Base-by-base conservation (phyloP, 2,888 invertebrate genomes). In the Oxycera nigricornis region DNA sequence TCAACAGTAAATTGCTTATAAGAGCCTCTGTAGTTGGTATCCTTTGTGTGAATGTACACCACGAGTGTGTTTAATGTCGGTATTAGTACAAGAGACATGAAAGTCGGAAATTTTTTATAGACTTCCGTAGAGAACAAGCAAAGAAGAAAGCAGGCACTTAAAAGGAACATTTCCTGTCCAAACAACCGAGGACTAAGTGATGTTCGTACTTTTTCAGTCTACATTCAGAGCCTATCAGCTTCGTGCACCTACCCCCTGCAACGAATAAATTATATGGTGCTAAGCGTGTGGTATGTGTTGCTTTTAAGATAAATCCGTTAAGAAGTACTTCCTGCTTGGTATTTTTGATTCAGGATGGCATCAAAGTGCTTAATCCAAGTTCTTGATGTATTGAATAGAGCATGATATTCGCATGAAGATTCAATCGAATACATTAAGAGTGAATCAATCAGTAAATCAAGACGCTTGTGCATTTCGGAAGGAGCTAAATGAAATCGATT, bases 131-230 rank as follows among this genome's bases (percentile, higher is more conserved):
- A 46, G 30, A 68, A 65, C 39, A 39, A 35, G 65, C 24, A 65
- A 65, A 75, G 68, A 73, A 65, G 73, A 74, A 76, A 62, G 72
- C 55, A 76, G 74, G 74, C 73, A 76, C 76, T 76, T 76, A 76
- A 74, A 76, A 62, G 72, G 35, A 76, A 76, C 76, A 76, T 76
- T 76, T 76, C 74, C 76, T 76, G 74, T 72, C 72, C 76, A 74
- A 74, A 76, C 76, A 76, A 73, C 68, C 52, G 20, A 68, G 50
- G 50, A 68, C 70, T 70, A 70, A 70, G 70, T 70, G 52, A 70
- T 52, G 52, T 55, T 70, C 20, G 31, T 70, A 68, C 50, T 68
- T 68, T 50, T 46, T 31, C 50, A 28, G 31, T 68, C 50, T 50
- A 14, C 17, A 28, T 26, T 24, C 26, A 31, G 17, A n/a, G n/a